Base-by-base conservation (phyloP, 1,140 invertebrate species). In the Dinothrombium tinctorium region DNA sequence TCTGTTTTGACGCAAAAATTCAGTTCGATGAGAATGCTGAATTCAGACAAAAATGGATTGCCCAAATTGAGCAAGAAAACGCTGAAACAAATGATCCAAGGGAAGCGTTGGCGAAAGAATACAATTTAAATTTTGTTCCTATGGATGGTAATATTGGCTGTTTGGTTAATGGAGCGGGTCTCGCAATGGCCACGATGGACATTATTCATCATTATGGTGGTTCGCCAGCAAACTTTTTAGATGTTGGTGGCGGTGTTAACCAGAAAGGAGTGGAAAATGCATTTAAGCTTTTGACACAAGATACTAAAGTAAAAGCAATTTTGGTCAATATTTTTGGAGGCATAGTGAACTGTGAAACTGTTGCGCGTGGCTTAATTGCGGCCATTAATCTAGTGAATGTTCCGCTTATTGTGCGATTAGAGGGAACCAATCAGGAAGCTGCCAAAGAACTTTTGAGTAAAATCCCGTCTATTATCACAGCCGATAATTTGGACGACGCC, bases 131-230 rank as follows among this genome's bases (percentile, higher is more conserved):
- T 59, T 96, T 95, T 59, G 94, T 96, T 59, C 78, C 83, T 24
- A 68, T 96, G 17, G 86, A 94, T 61, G 89, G 89, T 43, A 78
- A 61, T 43, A 67, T 65, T 49, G 63, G 64, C 8, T 65, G 63
- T 50, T 45, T 65, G 39, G 89, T 95, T 0, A 96, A 96, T 63
- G 89, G 89, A 17, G 89, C 89, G 47, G 89, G 89, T 20, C 61
- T 96, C n/a, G 89, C 87, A 6, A 95, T 95, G 87, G 87, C 86
- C 21, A 94, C 86, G n/a, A 89, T 94, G 84, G 86, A 94, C 53
- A 86, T 92, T 24, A 90, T 94, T 31, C 86, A 83, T 54, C 59
- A 90, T 2, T 80, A 87, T 56, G 86, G 86, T 32, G 87, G 87
- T 28, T 71, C 72, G 50, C 87, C 89, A 12, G 89, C 89, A 0